Conservation (phyloP, 2,888 invertebrate species). For the Andrena marginata region DNA sequence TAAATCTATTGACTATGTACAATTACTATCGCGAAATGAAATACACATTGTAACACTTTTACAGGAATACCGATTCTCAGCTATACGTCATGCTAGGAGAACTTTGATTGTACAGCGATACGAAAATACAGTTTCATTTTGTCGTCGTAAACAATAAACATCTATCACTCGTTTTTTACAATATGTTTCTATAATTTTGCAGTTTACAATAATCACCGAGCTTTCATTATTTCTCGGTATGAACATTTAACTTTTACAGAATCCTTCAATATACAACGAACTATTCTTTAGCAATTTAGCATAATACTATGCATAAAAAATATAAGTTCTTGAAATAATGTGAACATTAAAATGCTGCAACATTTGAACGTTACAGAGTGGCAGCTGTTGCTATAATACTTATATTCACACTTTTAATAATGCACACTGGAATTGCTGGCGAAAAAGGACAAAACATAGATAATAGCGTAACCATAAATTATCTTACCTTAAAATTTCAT, state of each 20-base stretch:
- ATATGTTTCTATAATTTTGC: conserved; percentile 49
- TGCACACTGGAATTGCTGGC: conserved; percentile 46
- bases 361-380: conserved; percentile 48
- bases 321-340: conserved; percentile 50
- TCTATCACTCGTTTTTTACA: conserved; percentile 63
- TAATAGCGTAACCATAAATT: conserved; percentile 54
- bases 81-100: conserved; percentile 66
- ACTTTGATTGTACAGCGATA: conserved; percentile 75
- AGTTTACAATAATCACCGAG: conserved; percentile 55
- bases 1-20: conserved; percentile 67
- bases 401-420: conserved; percentile 40
- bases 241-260: conserved; percentile 44
- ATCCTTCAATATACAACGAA: conserved; percentile 59
- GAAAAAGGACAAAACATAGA: conserved; percentile 39
- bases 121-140: conserved; percentile 78
- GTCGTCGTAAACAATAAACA: conserved; percentile 62
- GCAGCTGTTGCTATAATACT: conserved; percentile 48
- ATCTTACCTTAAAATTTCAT: conserved; percentile 21
- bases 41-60: conserved; percentile 57
- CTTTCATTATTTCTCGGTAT: conserved; percentile 33
- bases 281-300: conserved; percentile 54
- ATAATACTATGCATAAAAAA: conserved; percentile 55
- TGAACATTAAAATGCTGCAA: conserved; percentile 46
- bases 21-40: conserved; percentile 67
- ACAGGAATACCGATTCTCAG: conserved; percentile 60